Base-by-base conservation (phyloP, 2,888 invertebrate species). In the Hecatera dysodea region DNA sequence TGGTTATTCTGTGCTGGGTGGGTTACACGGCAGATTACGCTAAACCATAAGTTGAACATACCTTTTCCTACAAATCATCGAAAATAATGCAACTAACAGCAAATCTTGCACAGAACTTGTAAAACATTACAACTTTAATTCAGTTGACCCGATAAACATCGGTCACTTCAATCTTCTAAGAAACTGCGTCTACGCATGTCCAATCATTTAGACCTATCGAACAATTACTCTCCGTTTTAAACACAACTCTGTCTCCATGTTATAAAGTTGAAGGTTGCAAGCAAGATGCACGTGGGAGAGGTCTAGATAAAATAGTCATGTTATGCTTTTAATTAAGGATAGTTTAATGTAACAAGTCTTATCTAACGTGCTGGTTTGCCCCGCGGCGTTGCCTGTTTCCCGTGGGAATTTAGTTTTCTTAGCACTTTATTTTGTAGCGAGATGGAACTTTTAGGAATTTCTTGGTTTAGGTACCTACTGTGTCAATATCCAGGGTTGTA, bases 61-160 rank as follows among this genome's bases (percentile, higher is more conserved):
- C 27, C 27, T 44, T 19, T 39, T 39, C 39, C 15, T 15, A 17
- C 29, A 53, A 53, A 33, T 53, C 53, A 59, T 42, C 12, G 2
- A 24, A 27, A 56, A 33, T 56, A 48, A 22, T 27, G 27, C 52
- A 17, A 5, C 33, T 53, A n/a, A 48, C n/a, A 29, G 3, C 12
- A 56, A 6, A 70, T 15, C 65, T 78, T 64, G 50, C 55, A 62
- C 55, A 74, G 42, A 74, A 55, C 60, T 48, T 72, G 73, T 75
- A 42, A 42, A 67, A 73, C 53, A 56, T 70, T 74, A 67, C 74
- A 66, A 67, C 72, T 78, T 78, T 81, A 82, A 81, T 82, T 72
- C 71, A 60, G 59, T 81, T 82, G 84, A 84, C 82, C 84, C 67
- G 72, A 67, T 75, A 75, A 75, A 78, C 84, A 81, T 78, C 82